Evolutionary conservation across 2,113 vertebrate genomes (phyloP), one percentile per base, ranked within the genome.

Genomic region (Megaceryle maxima): DNA sequence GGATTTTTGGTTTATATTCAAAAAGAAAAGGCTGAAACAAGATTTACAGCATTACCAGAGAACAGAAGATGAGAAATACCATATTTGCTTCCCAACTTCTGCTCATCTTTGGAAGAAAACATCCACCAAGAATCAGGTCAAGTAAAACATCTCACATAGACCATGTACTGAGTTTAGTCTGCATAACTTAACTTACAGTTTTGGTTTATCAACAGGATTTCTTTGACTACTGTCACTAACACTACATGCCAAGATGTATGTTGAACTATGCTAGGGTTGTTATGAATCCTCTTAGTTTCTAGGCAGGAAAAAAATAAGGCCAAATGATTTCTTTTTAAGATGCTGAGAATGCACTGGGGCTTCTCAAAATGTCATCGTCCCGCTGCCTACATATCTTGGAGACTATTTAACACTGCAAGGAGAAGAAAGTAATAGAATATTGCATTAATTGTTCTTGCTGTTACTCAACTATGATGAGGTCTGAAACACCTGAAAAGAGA

Each of bases 331-430:
- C 53, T 95, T 89, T 87, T 95, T 96, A 96, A 96, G 37, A 69
- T 96, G 66, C 75, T 11, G 57, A 93, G 73, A 94, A 70, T 56
- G 84, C 64, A 91, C 72, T 37, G 46, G 44, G 18, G 21, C 78
- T 97, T 96, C 93, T 95, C 50, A 92, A 94, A 97, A 97, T 96
- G 92, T 88, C 96, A 94, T 89, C 5, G 25, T 67, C 91, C 6
- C 33, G 63, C 73, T 97, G 92, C 79, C 82, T 94, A 62, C 17
- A 39, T 91, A 83, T 92, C 72, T 62, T 33, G 3, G 83, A 97
- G 92, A 87, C 56, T 95, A 86, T 88, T 97, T 96, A 97, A 91
- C 50, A 74, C 51, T 83, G 67, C 28, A 57, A 83, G 41, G 56
- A 94, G 79, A 39, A 87, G 59, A 72, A 83, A 92, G 44, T 66